phyloP scores from a whole-genome alignment of 2,113 vertebrate genomes.

The Notothenia coriiceps region DNA sequence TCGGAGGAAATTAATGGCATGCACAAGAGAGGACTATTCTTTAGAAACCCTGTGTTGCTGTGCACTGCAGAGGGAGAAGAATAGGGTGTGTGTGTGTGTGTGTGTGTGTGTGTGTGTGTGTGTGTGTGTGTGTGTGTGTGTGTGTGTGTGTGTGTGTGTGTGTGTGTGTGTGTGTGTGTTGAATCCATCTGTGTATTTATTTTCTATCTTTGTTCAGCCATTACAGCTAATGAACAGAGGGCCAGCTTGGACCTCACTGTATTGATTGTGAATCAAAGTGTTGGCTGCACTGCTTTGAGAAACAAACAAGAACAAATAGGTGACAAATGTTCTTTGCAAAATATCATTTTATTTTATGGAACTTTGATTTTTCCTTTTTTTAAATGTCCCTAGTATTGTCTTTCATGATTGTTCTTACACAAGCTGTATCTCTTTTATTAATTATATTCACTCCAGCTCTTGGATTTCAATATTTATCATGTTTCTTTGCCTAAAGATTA shows the following conservation, averaged over 20 bases:
- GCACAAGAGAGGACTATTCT: background rate
- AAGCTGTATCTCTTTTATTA: background rate
- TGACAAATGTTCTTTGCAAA: background rate
- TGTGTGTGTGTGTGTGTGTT: background rate
- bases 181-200: background rate
- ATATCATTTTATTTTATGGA: background rate
- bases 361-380: background rate
- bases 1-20: background rate
- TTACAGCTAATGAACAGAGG: slow-evolving; percentile 32
- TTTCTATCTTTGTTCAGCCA: slow-evolving; percentile 37
- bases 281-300: slow-evolving; percentile 7
- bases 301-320: slow-evolving; percentile 10
- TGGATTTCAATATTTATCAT: slow-evolving; percentile 16
- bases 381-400: slow-evolving; percentile 1
- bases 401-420: background rate
- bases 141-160: too few species aligned
- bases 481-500: background rate
- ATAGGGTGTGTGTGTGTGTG: background rate
- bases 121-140: too few species aligned
- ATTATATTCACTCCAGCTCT: slow-evolving; percentile 4
- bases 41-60: background rate
- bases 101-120: too few species aligned
- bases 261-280: slow-evolving; percentile 24
- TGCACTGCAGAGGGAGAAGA: background rate
- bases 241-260: background rate